phyloP scores from a whole-genome alignment of 37 sponge, comb jelly and placozoan genomes.

The Spongilla lacustris region DNA sequence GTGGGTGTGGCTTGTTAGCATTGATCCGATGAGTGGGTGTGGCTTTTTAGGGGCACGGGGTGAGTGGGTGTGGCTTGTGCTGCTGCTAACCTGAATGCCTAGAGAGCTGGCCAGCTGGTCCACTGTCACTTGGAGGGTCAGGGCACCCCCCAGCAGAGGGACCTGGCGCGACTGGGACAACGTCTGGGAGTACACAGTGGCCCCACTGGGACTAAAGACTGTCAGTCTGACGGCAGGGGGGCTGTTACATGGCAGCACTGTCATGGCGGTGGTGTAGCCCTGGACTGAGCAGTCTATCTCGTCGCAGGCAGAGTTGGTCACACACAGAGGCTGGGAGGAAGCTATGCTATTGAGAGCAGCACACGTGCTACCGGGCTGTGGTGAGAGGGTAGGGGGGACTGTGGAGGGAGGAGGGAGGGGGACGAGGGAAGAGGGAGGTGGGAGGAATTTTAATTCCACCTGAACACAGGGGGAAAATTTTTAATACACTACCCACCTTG shows the following conservation, averaged over 20 bases:
- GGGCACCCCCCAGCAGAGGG: background rate
- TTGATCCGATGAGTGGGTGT: no score
- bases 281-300: background rate
- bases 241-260: background rate
- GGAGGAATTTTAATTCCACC: no score
- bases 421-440: background rate
- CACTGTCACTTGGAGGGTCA: background rate
- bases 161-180: background rate
- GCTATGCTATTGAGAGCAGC: background rate
- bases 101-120: background rate
- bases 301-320: background rate
- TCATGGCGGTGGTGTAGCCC: background rate
- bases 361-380: background rate
- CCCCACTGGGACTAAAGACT: background rate
- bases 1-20: no score
- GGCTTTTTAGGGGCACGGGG: no score
- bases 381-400: background rate
- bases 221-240: background rate
- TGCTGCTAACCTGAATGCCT: background rate
- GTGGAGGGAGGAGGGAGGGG: background rate
- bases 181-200: background rate
- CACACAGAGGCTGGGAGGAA: background rate
- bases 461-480: background rate
- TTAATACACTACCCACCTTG: background rate
- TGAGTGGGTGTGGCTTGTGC: no score